Conservation (phyloP, 2,888 invertebrate species). For the Adineta ricciae region DNA sequence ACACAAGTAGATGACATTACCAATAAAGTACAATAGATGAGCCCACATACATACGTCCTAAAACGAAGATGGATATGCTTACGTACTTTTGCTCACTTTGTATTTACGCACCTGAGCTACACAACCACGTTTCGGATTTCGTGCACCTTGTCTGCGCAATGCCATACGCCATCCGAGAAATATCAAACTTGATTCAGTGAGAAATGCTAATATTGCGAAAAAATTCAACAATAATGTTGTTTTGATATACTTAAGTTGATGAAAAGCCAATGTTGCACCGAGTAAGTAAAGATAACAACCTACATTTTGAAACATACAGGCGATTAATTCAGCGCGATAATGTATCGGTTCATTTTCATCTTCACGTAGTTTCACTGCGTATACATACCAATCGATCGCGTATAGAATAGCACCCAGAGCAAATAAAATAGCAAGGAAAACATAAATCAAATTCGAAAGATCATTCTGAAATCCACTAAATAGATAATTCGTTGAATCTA, state of each 20-base stretch:
- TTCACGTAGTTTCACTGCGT: background rate
- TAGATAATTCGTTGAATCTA: background rate
- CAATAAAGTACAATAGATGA: background rate
- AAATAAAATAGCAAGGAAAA: background rate
- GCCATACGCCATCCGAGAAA: background rate
- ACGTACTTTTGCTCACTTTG: too few relatives aligned
- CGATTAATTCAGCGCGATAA: background rate
- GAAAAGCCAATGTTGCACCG: background rate
- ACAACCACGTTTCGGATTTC: background rate
- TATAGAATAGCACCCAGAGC: background rate
- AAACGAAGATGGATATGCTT: too few relatives aligned
- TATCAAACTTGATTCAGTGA: background rate
- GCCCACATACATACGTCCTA: background rate
- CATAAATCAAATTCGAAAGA: background rate
- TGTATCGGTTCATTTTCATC: background rate
- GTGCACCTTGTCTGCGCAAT: background rate
- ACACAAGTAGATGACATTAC: background rate
- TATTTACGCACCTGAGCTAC: background rate
- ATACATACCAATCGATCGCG: background rate
- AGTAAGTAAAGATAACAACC: background rate
- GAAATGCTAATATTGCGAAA: background rate
- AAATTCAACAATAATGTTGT: background rate
- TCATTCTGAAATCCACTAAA: background rate
- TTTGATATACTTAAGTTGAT: background rate
- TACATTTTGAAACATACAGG: slow-evolving; percentile 8